Percentiles rank a stretch among this genome's conserved stretches.
phyloP scores from a whole-genome alignment of 2,888 invertebrate genomes.

The Aphidoletes aphidimyza region DNA sequence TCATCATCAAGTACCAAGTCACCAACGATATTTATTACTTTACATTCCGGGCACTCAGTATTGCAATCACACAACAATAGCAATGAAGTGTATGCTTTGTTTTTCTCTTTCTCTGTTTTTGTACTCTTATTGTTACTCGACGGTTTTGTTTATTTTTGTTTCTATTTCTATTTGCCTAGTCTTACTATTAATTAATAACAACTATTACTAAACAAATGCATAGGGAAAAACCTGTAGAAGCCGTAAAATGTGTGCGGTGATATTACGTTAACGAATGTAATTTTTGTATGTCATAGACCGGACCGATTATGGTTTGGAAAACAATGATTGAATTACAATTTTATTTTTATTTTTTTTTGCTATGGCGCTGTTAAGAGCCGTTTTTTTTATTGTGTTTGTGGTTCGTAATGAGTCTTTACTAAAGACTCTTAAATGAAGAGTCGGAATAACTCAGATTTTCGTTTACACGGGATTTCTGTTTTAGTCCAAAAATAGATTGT shows the following conservation, averaged over 20 bases:
- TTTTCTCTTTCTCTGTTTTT: neutral
- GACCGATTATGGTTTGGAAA: constrained; percentile 23
- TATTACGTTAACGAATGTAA: neutral
- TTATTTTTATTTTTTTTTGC: no score
- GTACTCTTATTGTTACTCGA: no score
- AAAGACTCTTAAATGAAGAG: no score
- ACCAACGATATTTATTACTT: constrained; percentile 38
- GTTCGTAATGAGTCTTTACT: neutral
- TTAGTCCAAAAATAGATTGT: no score
- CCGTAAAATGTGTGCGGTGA: constrained; percentile 16
- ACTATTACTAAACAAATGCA: constrained; percentile 30
- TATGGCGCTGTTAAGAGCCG: no score
- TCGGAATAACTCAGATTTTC: no score
- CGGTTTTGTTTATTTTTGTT: neutral
- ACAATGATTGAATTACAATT: constrained; percentile 24
- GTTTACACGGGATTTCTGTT: no score
- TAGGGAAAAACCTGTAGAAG: constrained; percentile 22
- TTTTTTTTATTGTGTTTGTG: neutral
- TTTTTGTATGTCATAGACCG: neutral
- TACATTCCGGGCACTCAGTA: constrained; percentile 23
- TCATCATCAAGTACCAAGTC: constrained; percentile 22
- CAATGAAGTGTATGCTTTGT: neutral
- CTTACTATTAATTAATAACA: neutral
- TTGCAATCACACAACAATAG: neutral
- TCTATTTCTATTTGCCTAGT: neutral